These are phyloP conservation scores for Halyomorpha halys DNA, from an alignment of 1,140 invertebrate species.

Conservation along the genomic window DNA sequence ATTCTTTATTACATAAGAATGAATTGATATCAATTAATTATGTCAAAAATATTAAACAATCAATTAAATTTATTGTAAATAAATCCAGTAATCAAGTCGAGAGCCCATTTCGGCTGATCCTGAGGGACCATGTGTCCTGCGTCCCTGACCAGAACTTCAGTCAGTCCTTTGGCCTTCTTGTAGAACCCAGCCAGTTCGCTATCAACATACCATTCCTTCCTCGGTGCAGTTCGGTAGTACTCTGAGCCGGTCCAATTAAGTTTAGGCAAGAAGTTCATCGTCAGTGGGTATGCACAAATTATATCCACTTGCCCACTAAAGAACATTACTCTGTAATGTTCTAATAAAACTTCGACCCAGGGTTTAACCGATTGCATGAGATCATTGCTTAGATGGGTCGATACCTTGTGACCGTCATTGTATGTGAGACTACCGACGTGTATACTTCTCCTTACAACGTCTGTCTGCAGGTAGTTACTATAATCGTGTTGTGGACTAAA, in stretches of 20 bases:
- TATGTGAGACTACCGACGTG: constrained; percentile 57
- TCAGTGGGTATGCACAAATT: constrained; percentile 68
- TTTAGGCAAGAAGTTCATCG: constrained; percentile 49
- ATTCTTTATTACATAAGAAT: too few relatives aligned
- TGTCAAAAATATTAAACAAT: too few relatives aligned
- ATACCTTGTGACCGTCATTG: constrained; percentile 42
- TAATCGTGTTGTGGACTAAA: too few relatives aligned
- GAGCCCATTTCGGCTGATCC: constrained; percentile 64
- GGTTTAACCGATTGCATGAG: constrained; percentile 73
- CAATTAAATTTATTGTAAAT: constrained; percentile 45
- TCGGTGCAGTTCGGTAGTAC: constrained; percentile 50
- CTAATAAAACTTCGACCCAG: constrained; percentile 56
- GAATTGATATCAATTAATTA: too few relatives aligned
- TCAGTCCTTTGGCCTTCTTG: constrained; percentile 43
- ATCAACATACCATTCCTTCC: constrained; percentile 33
- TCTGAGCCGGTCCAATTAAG: constrained; percentile 55
- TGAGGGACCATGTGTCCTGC: constrained; percentile 46
- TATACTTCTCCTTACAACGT: too few relatives aligned
- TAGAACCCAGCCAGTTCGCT: constrained; percentile 30
- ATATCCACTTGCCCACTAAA: constrained; percentile 73
- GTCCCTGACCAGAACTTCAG: constrained; percentile 65
- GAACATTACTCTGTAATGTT: constrained; percentile 56
- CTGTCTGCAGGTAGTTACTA: too few relatives aligned
- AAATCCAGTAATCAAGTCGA: constrained; percentile 66
- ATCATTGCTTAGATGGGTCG: constrained; percentile 59